A percentile compares a stretch with the other conserved stretches of the same genome.
phyloP scores from a whole-genome alignment of 2,888 invertebrate genomes.

The Spisula subtruncata region DNA sequence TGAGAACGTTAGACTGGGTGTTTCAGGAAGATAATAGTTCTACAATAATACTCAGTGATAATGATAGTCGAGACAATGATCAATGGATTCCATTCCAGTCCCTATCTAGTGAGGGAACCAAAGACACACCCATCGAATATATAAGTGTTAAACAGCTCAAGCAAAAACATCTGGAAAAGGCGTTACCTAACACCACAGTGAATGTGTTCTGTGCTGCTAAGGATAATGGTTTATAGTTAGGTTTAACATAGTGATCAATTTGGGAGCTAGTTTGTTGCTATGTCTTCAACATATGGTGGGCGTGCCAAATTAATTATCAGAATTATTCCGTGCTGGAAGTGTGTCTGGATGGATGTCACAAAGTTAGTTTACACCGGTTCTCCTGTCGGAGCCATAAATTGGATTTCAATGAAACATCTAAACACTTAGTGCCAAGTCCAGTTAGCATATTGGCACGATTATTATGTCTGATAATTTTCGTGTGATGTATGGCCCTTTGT shows the following conservation, averaged over 20 bases:
- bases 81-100: constrained; percentile 74
- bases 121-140: constrained; percentile 63
- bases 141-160: constrained; percentile 74
- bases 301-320: no score
- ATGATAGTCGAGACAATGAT: constrained; percentile 51
- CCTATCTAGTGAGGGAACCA: not conserved
- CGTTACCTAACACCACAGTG: constrained; percentile 72
- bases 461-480: no score
- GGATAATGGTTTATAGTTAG: not conserved
- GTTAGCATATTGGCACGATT: no score
- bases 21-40: constrained; percentile 67
- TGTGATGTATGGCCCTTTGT: no score
- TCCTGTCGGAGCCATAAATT: no score
- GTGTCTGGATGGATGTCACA: no score
- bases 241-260: not conserved
- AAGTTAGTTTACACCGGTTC: no score
- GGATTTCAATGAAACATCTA: no score
- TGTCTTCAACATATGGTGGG: no score
- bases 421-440: no score
- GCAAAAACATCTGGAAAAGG: constrained; percentile 65
- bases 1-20: constrained; percentile 78
- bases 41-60: constrained; percentile 72
- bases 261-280: not conserved
- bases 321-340: no score
- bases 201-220: constrained; percentile 62